Evolutionary conservation across 30 jellyfish, hydroid and myxozoan genomes (phyloP), one percentile per base, ranked within the genome.

Genomic region (Aurelia sp.): DNA sequence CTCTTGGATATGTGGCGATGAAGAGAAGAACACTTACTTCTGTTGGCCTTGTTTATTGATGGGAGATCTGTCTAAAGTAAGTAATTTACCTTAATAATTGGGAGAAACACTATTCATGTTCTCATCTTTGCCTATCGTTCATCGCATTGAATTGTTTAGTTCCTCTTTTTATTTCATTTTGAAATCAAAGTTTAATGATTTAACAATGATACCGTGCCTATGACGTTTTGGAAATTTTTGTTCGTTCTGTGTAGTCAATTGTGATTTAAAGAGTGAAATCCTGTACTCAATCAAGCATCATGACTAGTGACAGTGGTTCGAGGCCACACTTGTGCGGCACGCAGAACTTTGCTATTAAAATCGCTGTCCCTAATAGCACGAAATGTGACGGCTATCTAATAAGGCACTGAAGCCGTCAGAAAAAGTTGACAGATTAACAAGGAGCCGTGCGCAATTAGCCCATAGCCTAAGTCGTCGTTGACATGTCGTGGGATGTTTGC

Each of bases 31-130:
- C 35, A 62, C 73, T 62, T 16, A 62, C 31, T 62, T 15, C 73
- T 62, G 63, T 37, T 69, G 80, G 80, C 80, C 80, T 19, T 69
- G 80, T 55, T 69, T 69, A 47, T 35, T 69, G 60, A 33, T 69
- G 63, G 80, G 63, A 69, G 80, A 69, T 69, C 63, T 69, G 20
- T 69, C 63, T 19, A 69, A 44, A 69, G 80, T 69, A 33, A 37
- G 60, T 69, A 20, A 35, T 69, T 69, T 51, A 19, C 27, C 18
- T 19, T 19, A 9, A 19, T 62, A 41, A 62, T 62, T n/a, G n/a
- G n/a, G n/a, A n/a, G n/a, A n/a, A n/a, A n/a, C n/a, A n/a, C n/a
- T n/a, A n/a, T n/a, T n/a, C n/a, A n/a, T n/a, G n/a, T n/a, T n/a
- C n/a, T n/a, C n/a, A n/a, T n/a, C n/a, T n/a, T n/a, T n/a, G n/a